Base-by-base conservation (phyloP, 2,888 invertebrate species). In the Cheilosia vernalis region DNA sequence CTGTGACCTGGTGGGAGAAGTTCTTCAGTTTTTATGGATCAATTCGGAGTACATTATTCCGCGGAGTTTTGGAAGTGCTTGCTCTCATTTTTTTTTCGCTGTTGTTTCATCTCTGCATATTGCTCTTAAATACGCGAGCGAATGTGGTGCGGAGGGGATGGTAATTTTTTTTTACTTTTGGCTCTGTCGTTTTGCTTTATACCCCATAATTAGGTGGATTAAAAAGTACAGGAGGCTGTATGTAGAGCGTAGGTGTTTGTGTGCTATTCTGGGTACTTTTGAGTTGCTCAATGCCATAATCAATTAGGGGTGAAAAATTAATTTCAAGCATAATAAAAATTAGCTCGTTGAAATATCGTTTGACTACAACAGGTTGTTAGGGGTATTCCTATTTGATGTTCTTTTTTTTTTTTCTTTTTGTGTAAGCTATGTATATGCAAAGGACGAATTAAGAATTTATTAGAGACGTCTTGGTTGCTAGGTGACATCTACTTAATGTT, bases 11-110 rank as follows among this genome's bases (percentile, higher is more conserved):
- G 61, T 49, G 51, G 74, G 74, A 70, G 80, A 51, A 19, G 63
- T 64, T 73, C 40, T n/a, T 30, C 21, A 76, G 53, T 70, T 76
- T 67, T 80, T 84, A 74, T 84, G 70, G 69, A 76, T 64, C 74
- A 76, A 69, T 84, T 84, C 80, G 84, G 69, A 80, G 80, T 80
- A 76, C 74, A 84, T 84, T 84, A 84, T 84, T 80, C 27, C 40
- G 51, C 49, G 56, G 67, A 73, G 79, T 78, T 78, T 83, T 78
- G 69, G 42, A 61, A 61, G 56, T 60, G 58, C 2, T 15, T 5
- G 42, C 63, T 74, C 30, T 42, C 51, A 56, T 58, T 77, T 42
- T 42, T 42, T 42, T 53, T 56, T 24, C 30, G 9, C 30, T 30
- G 30, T 21, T 67, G 55, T 44, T 47, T 17, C 17, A 21, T 33